Evolutionary conservation across 2,797 vertebrate species (phyloP).

Genomic region (Ispidina picta): DNA sequence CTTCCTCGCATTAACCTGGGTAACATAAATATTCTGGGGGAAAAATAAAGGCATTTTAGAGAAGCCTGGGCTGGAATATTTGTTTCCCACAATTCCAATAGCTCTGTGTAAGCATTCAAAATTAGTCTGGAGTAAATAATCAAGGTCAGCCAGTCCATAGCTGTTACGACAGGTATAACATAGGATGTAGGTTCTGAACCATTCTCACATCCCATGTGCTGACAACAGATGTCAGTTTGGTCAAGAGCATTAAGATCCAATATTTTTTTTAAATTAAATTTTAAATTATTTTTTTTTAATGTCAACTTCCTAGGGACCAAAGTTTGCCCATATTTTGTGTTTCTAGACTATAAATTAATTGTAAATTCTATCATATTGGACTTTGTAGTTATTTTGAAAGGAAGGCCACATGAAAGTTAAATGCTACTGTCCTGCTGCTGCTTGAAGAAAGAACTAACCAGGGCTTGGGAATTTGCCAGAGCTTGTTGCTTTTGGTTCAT

Average conservation of each 20-base stretch:
- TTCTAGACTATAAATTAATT: constrained; percentile 13
- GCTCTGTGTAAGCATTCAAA: not conserved
- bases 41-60: constrained; percentile 35
- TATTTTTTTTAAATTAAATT: not conserved
- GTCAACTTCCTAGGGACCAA: not conserved
- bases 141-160: not conserved
- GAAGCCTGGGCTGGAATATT: constrained; percentile 1
- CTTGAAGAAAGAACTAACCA: constrained; percentile 16
- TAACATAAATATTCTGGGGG: constrained; percentile 7
- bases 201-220: not conserved
- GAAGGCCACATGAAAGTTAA: not conserved
- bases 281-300: not conserved
- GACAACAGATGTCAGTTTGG: not conserved
- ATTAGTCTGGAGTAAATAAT: constrained; percentile 29
- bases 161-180: not conserved
- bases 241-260: not conserved
- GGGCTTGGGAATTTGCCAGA: constrained; percentile 41
- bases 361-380: constrained; percentile 12
- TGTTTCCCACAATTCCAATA: constrained; percentile 28
- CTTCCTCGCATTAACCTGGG: constrained; percentile 23
- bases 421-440: constrained; percentile 11
- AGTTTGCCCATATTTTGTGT: not conserved
- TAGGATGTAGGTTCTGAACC: constrained; percentile 3
- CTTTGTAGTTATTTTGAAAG: constrained; percentile 30
- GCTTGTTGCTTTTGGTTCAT: constrained; percentile 38